Conservation (phyloP, 2,113 vertebrate genomes). For the Sula dactylatra region DNA sequence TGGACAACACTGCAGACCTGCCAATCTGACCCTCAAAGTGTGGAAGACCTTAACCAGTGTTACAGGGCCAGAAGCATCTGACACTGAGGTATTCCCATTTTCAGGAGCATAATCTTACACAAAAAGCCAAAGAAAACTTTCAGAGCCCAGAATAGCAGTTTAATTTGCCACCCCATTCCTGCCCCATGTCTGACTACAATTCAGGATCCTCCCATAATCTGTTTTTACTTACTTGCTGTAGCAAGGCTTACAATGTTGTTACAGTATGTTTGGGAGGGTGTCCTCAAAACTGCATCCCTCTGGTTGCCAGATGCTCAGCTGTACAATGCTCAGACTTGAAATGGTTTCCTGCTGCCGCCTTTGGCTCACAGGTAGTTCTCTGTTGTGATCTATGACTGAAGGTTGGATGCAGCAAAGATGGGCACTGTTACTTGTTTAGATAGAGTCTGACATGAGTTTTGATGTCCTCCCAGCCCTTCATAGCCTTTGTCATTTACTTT, state of each 20-base stretch:
- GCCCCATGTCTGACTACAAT: neutral
- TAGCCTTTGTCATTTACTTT: neutral
- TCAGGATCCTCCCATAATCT: neutral
- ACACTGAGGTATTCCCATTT: neutral
- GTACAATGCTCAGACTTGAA: neutral
- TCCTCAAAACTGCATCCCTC: neutral
- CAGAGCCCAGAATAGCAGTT: neutral
- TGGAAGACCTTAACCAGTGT: neutral
- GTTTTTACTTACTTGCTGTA: neutral
- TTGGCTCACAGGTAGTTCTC: neutral
- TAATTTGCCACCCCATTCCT: neutral
- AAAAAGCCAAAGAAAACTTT: neutral
- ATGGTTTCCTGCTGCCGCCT: neutral
- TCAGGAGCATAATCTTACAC: neutral
- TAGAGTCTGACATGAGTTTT: neutral
- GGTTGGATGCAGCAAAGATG: neutral
- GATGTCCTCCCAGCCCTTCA: neutral
- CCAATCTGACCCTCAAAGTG: neutral
- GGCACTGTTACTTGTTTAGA: neutral
- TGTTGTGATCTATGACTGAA: neutral
- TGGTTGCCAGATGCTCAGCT: neutral
- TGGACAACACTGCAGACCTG: neutral
- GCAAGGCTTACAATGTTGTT: neutral
- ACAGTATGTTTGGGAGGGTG: neutral
- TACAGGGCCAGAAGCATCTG: neutral